Conservation (phyloP, 2,113 vertebrate genomes). For the Andinoacara biseriatus region DNA sequence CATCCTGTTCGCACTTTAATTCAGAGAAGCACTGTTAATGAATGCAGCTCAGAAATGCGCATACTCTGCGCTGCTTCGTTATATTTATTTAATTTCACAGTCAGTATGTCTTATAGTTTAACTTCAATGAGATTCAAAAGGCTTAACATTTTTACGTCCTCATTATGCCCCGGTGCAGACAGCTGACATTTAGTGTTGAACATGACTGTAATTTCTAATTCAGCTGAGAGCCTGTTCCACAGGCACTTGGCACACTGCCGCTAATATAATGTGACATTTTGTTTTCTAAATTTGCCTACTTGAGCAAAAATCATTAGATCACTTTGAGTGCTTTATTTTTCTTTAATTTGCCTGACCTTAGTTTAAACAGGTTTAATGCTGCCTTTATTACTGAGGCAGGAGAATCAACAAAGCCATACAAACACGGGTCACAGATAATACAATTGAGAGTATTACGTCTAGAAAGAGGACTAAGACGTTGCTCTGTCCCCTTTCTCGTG, state of each 20-base stretch:
- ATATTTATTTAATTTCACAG: not conserved
- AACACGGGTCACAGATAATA: not conserved
- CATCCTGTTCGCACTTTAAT: constrained; percentile 1
- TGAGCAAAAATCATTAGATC: not conserved
- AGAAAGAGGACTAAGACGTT: not conserved
- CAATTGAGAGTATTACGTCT: not conserved
- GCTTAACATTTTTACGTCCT: constrained; percentile 22
- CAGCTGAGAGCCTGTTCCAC: not conserved
- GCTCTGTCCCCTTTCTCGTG: not conserved
- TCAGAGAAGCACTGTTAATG: not conserved
- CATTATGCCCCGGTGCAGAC: constrained; percentile 7
- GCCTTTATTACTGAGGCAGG: constrained; percentile 1
- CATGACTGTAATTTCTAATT: constrained; percentile 32
- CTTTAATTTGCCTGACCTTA: constrained; percentile 37
- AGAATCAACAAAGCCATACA: not conserved
- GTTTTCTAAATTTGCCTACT: constrained; percentile 28
- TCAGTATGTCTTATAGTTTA: not conserved
- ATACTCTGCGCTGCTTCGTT: not conserved
- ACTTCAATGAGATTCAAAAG: constrained; percentile 5
- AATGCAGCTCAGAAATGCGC: not conserved
- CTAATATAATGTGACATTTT: constrained; percentile 52
- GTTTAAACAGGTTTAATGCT: not conserved
- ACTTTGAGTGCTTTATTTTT: constrained; percentile 3
- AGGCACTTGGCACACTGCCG: not conserved
- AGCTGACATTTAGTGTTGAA: constrained; percentile 48